Conservation (phyloP, 2,113 vertebrate genomes). For the Myrmecobius fasciatus region DNA sequence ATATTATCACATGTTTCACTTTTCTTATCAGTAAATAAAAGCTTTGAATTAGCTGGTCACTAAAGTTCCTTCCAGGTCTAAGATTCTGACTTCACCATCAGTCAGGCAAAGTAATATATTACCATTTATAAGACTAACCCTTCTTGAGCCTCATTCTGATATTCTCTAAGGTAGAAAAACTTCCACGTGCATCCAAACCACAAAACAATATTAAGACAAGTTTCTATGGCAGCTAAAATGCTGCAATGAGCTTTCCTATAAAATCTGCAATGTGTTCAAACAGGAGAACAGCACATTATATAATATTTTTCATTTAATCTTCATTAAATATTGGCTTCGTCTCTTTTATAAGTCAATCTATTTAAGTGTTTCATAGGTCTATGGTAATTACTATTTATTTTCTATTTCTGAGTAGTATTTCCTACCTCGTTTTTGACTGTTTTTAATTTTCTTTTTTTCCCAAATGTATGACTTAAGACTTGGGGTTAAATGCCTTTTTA, state of each 20-base stretch:
- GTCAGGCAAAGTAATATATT: not conserved
- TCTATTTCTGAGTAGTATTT: constrained; percentile 48
- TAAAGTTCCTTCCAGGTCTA: not conserved
- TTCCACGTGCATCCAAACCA: not conserved
- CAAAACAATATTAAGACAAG: constrained; percentile 46
- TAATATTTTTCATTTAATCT: constrained; percentile 67
- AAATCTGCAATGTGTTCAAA: constrained; percentile 62
- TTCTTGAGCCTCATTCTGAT: constrained; percentile 14
- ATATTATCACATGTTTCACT: not conserved
- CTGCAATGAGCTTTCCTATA: constrained; percentile 44
- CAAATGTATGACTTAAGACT: not conserved
- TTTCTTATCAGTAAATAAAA: not conserved
- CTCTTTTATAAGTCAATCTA: constrained; percentile 60
- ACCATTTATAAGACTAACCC: not conserved
- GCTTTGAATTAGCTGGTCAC: not conserved
- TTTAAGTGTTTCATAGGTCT: constrained; percentile 34
- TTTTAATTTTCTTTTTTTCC: not conserved
- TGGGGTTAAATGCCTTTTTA: not conserved
- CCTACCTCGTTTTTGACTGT: constrained; percentile 33
- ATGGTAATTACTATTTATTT: constrained; percentile 48
- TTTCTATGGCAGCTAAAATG: constrained; percentile 55
- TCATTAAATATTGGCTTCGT: constrained; percentile 61
- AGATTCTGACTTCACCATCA: not conserved
- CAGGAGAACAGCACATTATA: constrained; percentile 25
- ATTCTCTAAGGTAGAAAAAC: not conserved